Evolutionary conservation across 2,888 invertebrate genomes (phyloP), one percentile per base, ranked within the genome.

Genomic region (Parnassius glacialis): DNA sequence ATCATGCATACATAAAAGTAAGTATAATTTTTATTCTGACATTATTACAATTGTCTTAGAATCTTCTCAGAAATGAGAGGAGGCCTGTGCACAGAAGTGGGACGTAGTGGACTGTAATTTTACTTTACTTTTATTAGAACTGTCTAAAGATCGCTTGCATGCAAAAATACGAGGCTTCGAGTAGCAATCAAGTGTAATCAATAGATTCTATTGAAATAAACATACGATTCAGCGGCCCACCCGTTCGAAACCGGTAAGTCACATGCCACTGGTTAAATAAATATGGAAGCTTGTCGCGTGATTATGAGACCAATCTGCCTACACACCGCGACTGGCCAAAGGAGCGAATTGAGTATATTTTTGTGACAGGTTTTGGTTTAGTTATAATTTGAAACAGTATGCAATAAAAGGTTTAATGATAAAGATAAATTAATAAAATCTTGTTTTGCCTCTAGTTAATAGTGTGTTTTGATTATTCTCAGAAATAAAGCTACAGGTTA

Each of bases 201-300:
- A 67, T 64, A 67, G 68, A 70, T 68, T 72, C 67, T 70, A 73
- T 70, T 66, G 64, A 67, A 72, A 74, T 74, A 71, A 69, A 65
- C 72, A 72, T 72, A 70, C 65, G 70, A 68, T 66, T 70, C 68
- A 68, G 81, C 88, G 75, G 78, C 90, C 90, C 89, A 89, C 90
- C 85, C 87, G 74, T 74, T 77, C 74, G 75, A 80, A 87, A 90
- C 90, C 88, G 89, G 89, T 89, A 89, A 82, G 75, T 75, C 81
- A 80, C 82, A 83, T 83, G 84, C 80, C 83, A 79, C 78, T 79
- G 79, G 79, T 76, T 83, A 80, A 80, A 84, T 90, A 84, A 88
- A 90, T 90, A 90, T 89, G 90, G 89, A 85, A 89, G 86, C 85
- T 87, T 88, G 90, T 81, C 78, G 73, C 67, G 73, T 73, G 81